A percentile compares a stretch with the other conserved stretches of the same genome.
Conservation (phyloP, 1,140 invertebrate species). For the Caenorhabditis tropicalis region DNA sequence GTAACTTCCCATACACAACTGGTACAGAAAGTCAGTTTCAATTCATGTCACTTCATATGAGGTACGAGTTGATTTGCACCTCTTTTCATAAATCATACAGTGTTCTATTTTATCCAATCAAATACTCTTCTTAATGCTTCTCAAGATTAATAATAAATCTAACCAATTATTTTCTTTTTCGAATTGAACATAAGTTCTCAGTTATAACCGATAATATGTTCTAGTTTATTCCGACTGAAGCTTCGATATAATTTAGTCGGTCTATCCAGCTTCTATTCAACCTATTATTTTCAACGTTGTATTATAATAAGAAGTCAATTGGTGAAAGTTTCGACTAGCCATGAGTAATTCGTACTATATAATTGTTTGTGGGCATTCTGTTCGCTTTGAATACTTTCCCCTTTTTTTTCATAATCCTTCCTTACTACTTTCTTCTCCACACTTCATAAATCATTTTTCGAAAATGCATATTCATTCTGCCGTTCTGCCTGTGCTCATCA, state of each 20-base stretch:
- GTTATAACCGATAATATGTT: background rate
- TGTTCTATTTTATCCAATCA: too few relatives aligned
- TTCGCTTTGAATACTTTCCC: background rate
- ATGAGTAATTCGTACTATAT: constrained; percentile 37
- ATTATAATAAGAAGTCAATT: background rate
- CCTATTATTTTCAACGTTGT: constrained; percentile 19
- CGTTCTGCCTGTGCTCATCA: constrained; percentile 18
- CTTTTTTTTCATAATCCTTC: background rate
- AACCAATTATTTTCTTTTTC: background rate
- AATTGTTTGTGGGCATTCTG: constrained; percentile 29
- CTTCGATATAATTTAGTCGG: background rate
- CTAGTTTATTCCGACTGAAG: background rate
- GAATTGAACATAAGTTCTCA: background rate
- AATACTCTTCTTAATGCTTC: too few relatives aligned
- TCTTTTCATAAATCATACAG: background rate
- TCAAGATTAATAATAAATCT: background rate
- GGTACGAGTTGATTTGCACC: background rate
- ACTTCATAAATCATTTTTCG: constrained; percentile 29
- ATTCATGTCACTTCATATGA: background rate
- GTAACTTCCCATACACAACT: constrained; percentile 2
- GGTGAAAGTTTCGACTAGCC: constrained; percentile 27
- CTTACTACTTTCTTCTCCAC: constrained; percentile 14
- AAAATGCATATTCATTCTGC: constrained; percentile 43
- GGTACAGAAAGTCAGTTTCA: constrained; percentile 2
- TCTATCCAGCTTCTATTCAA: background rate